Evolutionary conservation across 2,888 invertebrate genomes (phyloP), one percentile per base, ranked within the genome.

Genomic region (Ormyrus pomaceus): DNA sequence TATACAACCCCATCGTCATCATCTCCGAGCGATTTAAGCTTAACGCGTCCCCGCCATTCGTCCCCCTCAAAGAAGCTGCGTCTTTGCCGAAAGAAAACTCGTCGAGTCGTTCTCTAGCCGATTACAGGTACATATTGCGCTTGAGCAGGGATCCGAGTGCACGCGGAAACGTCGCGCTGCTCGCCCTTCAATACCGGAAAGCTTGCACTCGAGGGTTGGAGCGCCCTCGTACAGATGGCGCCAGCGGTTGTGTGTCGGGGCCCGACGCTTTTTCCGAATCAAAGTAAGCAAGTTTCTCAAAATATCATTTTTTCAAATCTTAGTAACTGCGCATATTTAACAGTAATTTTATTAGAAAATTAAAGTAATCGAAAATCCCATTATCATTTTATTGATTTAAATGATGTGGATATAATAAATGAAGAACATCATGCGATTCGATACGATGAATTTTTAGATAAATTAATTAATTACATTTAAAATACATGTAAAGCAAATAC

Each of bases 221-320:
- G 11, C 78, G 11, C 58, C 83, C 73, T 76, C 68, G 6, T 64
- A 62, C 51, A 79, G 85, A 84, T 85, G 85, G 83, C 84, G 83
- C 83, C 83, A 83, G 1, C 6, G 19, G 68, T 11, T 48, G n/a
- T 34, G 3, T 4, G 34, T 2, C 3, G 34, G 34, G 34, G 34
- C 4, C 34, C 34, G 34, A 34, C 4, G 34, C 34, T 34, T 34
- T 34, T 34, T 34, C 34, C 34, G 34, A 34, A 34, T 2, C 34
- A 2, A 4, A 34, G 34, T 34, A 34, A 4, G 0, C 34, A 34
- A 34, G 0, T 34, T 34, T 34, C 34, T 34, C 4, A 34, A 34
- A 34, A 34, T 34, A 34, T 34, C 34, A 34, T 34, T 34, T 34
- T 34, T 34, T 1, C 34, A 34, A 34, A 34, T 34, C 34, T 34